Percentiles rank a stretch among this genome's conserved stretches.
Conservation (phyloP, 2,888 invertebrate genomes). For the Epirrita christyi region DNA sequence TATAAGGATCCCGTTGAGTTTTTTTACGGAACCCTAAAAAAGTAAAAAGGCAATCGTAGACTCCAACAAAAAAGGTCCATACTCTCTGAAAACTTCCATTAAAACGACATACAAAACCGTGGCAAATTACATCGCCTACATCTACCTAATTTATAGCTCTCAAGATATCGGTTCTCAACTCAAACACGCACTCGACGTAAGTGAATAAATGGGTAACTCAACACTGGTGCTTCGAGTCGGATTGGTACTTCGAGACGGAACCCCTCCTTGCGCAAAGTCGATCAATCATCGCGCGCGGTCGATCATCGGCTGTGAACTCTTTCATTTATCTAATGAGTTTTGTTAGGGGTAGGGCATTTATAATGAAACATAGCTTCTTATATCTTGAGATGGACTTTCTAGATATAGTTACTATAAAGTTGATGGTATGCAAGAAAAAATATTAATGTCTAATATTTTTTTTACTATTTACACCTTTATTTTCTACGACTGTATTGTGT, state of each 20-base stretch:
- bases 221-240: slow-evolving; percentile 30
- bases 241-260: slow-evolving; percentile 25
- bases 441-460: no score
- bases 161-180: slow-evolving; percentile 34
- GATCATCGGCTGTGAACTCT: slow-evolving; percentile 64
- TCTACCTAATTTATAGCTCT: slow-evolving; percentile 10
- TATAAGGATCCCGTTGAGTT: no score
- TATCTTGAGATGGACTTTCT: slow-evolving; percentile 1
- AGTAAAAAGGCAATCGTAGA: neutral
- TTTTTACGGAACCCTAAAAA: no score
- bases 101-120: slow-evolving; percentile 6
- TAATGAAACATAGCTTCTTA: slow-evolving; percentile 1
- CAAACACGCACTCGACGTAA: slow-evolving; percentile 39
- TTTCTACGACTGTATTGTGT: no score
- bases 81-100: neutral
- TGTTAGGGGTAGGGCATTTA: slow-evolving; percentile 24
- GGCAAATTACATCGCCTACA: neutral
- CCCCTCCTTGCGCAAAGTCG: slow-evolving; percentile 42
- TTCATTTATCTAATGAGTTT: slow-evolving; percentile 81
- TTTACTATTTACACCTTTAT: no score
- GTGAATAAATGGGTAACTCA: slow-evolving; percentile 43
- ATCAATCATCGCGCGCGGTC: slow-evolving; percentile 61
- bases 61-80: neutral
- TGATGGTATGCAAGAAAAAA: no score
- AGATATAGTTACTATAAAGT: no score